Evolutionary conservation across 2,113 vertebrate species (phyloP).

Genomic region (Solea senegalensis): DNA sequence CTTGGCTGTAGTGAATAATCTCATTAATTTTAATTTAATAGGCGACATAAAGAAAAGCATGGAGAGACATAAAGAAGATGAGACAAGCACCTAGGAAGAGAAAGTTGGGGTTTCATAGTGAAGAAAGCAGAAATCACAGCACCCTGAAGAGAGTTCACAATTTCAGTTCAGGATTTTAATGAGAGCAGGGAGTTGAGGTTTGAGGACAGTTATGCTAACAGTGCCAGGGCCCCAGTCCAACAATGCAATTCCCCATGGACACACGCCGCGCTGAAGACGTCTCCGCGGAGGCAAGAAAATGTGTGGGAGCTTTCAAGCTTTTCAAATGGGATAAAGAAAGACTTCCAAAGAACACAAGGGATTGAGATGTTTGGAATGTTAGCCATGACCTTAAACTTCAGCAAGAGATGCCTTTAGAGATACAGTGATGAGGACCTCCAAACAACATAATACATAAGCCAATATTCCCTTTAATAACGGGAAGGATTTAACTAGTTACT

Average conservation of each 20-base stretch:
- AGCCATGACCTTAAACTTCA: conserved; percentile 24
- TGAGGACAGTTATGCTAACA: conserved; percentile 58
- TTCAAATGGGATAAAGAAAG: conserved; percentile 61
- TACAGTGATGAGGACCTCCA: conserved; percentile 30
- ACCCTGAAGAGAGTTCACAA: conserved; percentile 33
- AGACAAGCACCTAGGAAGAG: background rate
- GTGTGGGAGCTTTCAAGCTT: conserved; percentile 33
- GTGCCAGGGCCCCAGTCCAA: conserved; percentile 49
- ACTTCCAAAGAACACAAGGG: conserved; percentile 52
- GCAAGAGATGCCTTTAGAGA: conserved; percentile 43
- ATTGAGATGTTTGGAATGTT: conserved; percentile 43
- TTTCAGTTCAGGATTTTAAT: conserved; percentile 65
- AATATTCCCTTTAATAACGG: conserved; percentile 71
- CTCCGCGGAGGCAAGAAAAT: conserved; percentile 33
- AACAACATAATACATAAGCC: conserved; percentile 44
- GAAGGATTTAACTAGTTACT: conserved; percentile 63
- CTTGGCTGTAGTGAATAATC: conserved; percentile 36
- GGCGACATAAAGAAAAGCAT: conserved; percentile 14
- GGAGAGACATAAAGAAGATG: conserved; percentile 15
- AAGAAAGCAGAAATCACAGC: conserved; percentile 51
- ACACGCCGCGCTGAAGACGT: conserved; percentile 23
- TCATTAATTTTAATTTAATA: conserved; percentile 38
- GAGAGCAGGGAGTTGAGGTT: conserved; percentile 63
- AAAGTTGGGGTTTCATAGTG: conserved; percentile 34
- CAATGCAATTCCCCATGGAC: conserved; percentile 48